Conservation (phyloP, 2,888 invertebrate genomes). For the Leptogaster cylindrica region DNA sequence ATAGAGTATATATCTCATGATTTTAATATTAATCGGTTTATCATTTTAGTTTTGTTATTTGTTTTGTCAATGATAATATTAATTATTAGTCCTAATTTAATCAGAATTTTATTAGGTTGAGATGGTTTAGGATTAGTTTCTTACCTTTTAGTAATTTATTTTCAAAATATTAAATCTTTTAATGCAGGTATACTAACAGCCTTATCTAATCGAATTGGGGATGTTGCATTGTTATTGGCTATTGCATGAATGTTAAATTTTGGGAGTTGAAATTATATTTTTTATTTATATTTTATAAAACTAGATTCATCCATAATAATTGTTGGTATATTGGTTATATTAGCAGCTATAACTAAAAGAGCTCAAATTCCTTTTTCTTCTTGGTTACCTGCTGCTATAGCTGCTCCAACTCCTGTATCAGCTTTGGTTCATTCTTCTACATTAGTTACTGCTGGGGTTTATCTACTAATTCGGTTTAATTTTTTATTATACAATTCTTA, state of each 20-base stretch:
- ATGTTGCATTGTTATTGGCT: constrained; percentile 70
- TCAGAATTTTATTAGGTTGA: constrained; percentile 75
- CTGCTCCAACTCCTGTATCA: constrained; percentile 78
- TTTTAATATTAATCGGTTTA: constrained; percentile 69
- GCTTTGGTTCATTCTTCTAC: constrained; percentile 80
- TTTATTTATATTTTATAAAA: constrained; percentile 65
- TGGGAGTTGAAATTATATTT: constrained; percentile 65
- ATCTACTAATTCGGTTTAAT: constrained; percentile 76
- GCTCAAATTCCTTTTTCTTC: constrained; percentile 83
- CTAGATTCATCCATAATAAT: constrained; percentile 62
- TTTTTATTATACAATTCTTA: constrained; percentile 56
- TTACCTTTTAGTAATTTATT: constrained; percentile 69
- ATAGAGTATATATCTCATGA: constrained; percentile 69
- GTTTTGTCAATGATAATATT: constrained; percentile 71
- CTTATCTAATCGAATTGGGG: constrained; percentile 76
- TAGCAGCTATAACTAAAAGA: constrained; percentile 75
- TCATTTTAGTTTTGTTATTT: constrained; percentile 71
- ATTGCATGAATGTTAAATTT: constrained; percentile 67
- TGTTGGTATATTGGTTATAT: constrained; percentile 62
- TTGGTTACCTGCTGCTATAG: constrained; percentile 77
- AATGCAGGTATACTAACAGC: constrained; percentile 76
- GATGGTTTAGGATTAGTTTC: constrained; percentile 76
- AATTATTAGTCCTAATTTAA: constrained; percentile 73
- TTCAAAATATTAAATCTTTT: constrained; percentile 70
- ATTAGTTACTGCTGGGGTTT: constrained; percentile 77